Base-by-base conservation (phyloP, 2,888 invertebrate species). In the Hemithea aestivaria region DNA sequence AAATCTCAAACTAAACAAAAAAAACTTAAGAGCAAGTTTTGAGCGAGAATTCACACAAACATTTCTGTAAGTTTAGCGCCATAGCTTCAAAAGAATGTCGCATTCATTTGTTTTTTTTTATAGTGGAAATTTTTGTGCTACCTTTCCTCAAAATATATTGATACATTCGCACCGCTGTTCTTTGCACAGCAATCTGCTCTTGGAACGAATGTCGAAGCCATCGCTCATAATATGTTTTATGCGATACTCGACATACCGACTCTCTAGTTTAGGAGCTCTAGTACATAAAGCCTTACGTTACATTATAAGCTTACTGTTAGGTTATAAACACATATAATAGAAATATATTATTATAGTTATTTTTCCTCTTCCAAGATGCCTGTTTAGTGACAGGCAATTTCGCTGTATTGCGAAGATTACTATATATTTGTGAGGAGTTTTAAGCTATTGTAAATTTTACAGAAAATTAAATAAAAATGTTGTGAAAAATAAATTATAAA, bases 391-490 rank as follows among this genome's bases (percentile, higher is more conserved):
- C 68, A 60, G 59, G 60, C 69, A 68, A 60, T 42, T 38, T 62
- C 69, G 67, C 68, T 60, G 65, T 70, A 66, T 71, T 76, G 70
- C 77, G 73, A 73, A 72, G 66, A 73, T 61, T 59, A 47, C 46
- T 77, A 78, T 76, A 75, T 80, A 81, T 84, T 83, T 85, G 85
- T 82, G 85, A 85, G 73, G 78, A 85, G 78, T 82, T 83, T 83
- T 84, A 87, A 84, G 84, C 81, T 85, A 87, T 82, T 84, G 84
- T 87, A 87, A 84, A 85, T 87, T 85, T 87, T 87, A 85, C 87
- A 87, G 82, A 87, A 87, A 85, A 85, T 66, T 71, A 82, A 81
- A 75, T 76, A 76, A 80, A 85, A 84, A 85, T 83, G 84, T 85
- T 85, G 84, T 84, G 84, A 83, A 85, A 55, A 85, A 84, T 82